Conservation (phyloP, 1,140 invertebrate species). For the Aporrectodea caliginosa region DNA sequence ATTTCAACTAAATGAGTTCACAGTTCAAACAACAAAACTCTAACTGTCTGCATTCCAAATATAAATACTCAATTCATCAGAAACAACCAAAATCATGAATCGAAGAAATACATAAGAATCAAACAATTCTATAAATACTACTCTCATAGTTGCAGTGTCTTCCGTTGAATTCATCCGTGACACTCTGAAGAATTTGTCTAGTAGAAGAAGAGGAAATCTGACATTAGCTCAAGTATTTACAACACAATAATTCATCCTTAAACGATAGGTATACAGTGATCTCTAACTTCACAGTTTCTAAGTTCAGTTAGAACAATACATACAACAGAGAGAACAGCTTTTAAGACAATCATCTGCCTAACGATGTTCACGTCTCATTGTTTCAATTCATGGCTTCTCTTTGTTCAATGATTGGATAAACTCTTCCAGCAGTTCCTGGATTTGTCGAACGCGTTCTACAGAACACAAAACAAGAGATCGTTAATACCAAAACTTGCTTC, state of each 20-base stretch:
- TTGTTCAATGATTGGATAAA: constrained; percentile 70
- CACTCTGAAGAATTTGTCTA: too few relatives aligned
- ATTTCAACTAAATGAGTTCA: too few relatives aligned
- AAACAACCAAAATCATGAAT: too few relatives aligned
- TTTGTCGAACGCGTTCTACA: constrained; percentile 89
- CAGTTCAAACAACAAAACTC: too few relatives aligned
- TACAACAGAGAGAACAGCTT: neutral
- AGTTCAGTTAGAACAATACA: neutral
- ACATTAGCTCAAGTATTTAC: neutral
- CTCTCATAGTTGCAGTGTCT: too few relatives aligned
- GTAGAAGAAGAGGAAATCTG: neutral
- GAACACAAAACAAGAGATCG: constrained; percentile 40
- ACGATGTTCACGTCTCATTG: neutral
- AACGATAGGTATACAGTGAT: too few relatives aligned
- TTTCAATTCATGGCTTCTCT: constrained; percentile 43
- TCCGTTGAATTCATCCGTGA: too few relatives aligned
- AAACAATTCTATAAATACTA: too few relatives aligned
- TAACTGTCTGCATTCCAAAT: too few relatives aligned
- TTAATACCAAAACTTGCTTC: neutral
- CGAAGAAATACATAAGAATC: too few relatives aligned
- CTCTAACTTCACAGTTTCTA: neutral
- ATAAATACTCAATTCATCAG: too few relatives aligned
- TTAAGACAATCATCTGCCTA: neutral
- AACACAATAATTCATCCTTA: neutral
- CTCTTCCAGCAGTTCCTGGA: constrained; percentile 97